These are phyloP conservation scores for Zoanthus solanderi DNA, from an alignment of 92 coral and sea anemone species.

Conservation along the genomic window DNA sequence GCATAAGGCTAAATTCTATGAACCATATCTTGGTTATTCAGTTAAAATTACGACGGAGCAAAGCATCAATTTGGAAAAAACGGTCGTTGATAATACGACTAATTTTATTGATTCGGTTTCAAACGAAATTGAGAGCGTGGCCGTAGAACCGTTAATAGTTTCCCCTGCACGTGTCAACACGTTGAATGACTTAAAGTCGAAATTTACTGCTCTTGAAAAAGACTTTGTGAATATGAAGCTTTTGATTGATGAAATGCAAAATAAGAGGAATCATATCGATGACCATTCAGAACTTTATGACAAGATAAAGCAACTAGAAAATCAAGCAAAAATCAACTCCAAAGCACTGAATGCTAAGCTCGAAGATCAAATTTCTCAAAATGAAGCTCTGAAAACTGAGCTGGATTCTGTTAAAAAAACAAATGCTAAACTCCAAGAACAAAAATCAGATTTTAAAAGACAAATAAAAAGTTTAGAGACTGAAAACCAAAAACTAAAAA, in stretches of 20 bases:
- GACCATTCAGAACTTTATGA: conserved; percentile 5
- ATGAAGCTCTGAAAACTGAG: conserved; percentile 12
- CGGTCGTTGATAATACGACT: not conserved
- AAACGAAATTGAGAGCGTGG: conserved; percentile 14
- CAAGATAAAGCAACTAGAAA: conserved; percentile 23
- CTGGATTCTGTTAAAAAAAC: conserved; percentile 2
- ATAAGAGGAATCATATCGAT: not conserved
- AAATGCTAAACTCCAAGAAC: conserved; percentile 16
- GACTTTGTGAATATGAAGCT: conserved; percentile 15
- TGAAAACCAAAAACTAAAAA: not conserved
- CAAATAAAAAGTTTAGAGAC: not conserved
- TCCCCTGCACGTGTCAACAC: conserved; percentile 29
- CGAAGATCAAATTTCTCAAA: conserved; percentile 9
- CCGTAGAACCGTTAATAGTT: conserved; percentile 7
- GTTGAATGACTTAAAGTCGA: conserved; percentile 22
- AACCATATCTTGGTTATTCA: conserved; percentile 8
- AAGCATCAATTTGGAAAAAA: not conserved
- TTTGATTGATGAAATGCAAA: conserved; percentile 3
- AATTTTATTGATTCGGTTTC: conserved; percentile 6
- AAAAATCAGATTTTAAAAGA: conserved; percentile 10
- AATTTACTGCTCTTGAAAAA: conserved; percentile 27
- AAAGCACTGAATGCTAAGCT: conserved; percentile 11
- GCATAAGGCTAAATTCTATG: not conserved
- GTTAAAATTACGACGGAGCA: not conserved
- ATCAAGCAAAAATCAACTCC: conserved; percentile 9